Evolutionary conservation across 2,113 vertebrate genomes (phyloP).

Genomic region (Tonatia bakeri): DNA sequence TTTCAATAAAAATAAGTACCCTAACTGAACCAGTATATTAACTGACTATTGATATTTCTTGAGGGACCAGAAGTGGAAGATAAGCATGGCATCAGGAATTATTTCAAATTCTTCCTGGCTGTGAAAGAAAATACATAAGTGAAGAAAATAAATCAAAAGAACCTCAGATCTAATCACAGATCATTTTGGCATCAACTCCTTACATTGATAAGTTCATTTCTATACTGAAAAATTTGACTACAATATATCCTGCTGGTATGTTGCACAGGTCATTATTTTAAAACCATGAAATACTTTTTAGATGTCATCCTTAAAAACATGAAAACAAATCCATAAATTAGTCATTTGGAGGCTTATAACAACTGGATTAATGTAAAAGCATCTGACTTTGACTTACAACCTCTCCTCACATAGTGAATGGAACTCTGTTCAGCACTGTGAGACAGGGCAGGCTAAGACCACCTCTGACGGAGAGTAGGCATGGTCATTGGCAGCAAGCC

Average conservation of each 20-base stretch:
- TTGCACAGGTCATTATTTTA: neutral
- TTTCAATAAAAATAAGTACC: neutral
- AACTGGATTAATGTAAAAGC: neutral
- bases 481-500: neutral
- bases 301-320: neutral
- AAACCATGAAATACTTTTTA: neutral
- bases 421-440: neutral
- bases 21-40: neutral
- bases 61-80: neutral
- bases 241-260: neutral
- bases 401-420: neutral
- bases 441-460: neutral
- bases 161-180: neutral
- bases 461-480: neutral
- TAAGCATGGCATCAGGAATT: neutral
- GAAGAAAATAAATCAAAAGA: constrained; percentile 8
- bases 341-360: neutral
- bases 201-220: neutral
- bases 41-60: neutral
- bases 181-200: neutral
- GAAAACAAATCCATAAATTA: neutral
- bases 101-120: neutral
- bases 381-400: neutral
- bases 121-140: neutral
- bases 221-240: neutral